Conservation (phyloP, 1,140 invertebrate genomes). For the Galleria mellonella region DNA sequence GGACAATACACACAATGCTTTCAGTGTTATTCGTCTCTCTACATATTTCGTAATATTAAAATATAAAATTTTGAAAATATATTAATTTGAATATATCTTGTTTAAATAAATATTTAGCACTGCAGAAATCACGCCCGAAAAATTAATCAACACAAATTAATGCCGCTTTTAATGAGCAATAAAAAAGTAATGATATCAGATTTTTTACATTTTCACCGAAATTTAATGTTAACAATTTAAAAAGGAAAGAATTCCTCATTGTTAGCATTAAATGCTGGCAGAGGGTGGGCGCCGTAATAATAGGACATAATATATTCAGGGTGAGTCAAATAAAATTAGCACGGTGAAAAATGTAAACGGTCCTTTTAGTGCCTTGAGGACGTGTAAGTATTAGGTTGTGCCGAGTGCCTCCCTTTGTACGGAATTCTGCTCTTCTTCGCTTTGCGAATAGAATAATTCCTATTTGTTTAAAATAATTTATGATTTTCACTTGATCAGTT, state of each 20-base stretch:
- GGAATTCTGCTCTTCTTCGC: conserved; percentile 1
- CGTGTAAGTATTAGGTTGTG: conserved; percentile 60
- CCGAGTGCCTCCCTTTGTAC: conserved; percentile 21
- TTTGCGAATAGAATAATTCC: too few species aligned
- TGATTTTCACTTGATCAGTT: too few species aligned
- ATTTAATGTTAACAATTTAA: conserved; percentile 66
- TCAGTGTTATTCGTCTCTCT: too few species aligned
- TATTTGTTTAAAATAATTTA: too few species aligned
- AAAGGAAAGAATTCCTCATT: conserved; percentile 56
- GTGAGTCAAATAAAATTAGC: conserved; percentile 72
- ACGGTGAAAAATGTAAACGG: conserved; percentile 72
- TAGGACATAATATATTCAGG: conserved; percentile 71
- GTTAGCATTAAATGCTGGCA: conserved; percentile 60
- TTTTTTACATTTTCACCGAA: conserved; percentile 49
- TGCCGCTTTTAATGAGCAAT: conserved; percentile 45
- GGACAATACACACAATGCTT: too few species aligned
- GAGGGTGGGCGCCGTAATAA: conserved; percentile 56
- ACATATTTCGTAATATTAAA: neutral
- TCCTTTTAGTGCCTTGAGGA: conserved; percentile 56
- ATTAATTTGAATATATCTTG: neutral
- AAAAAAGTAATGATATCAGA: conserved; percentile 47
- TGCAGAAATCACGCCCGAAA: conserved; percentile 12
- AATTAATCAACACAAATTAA: conserved; percentile 23
- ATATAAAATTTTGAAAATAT: neutral
- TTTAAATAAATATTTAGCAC: neutral